phyloP scores from a whole-genome alignment of 2,888 invertebrate species.

The Palloptera scutellata region DNA sequence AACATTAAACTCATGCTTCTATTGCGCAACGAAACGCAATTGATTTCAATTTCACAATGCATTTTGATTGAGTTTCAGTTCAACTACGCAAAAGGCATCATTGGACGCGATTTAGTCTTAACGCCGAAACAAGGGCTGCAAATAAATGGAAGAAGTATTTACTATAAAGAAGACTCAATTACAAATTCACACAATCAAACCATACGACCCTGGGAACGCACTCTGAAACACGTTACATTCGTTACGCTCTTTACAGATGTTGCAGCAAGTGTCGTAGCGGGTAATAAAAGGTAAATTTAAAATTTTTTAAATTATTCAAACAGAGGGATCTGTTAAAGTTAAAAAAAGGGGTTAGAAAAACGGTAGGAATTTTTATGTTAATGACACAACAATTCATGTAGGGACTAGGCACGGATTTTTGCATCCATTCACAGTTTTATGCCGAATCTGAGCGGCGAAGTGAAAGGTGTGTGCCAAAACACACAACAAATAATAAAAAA shows the following conservation, averaged over 20 bases:
- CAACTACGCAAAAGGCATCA: constrained; percentile 41
- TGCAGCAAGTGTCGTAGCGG: constrained; percentile 48
- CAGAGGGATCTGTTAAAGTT: background rate
- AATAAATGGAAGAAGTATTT: constrained; percentile 56
- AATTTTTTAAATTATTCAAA: background rate
- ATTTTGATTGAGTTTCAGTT: constrained; percentile 37
- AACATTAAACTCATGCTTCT: too few species aligned
- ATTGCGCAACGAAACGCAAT: too few species aligned
- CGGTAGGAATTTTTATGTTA: background rate
- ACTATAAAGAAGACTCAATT: constrained; percentile 50
- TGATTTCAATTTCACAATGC: too few species aligned
- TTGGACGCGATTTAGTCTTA: constrained; percentile 59
- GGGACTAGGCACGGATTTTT: too few species aligned
- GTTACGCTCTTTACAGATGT: constrained; percentile 67
- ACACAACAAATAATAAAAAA: too few species aligned
- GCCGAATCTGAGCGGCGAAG: too few species aligned
- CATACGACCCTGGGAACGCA: constrained; percentile 71
- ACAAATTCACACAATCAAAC: constrained; percentile 22
- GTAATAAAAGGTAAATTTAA: constrained; percentile 54
- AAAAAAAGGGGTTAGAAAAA: background rate
- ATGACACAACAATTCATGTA: too few species aligned
- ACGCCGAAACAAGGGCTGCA: constrained; percentile 58
- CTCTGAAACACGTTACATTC: constrained; percentile 73
- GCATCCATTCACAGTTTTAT: too few species aligned
- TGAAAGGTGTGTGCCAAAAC: too few species aligned